Evolutionary conservation across 2,113 vertebrate species (phyloP).

Genomic region (Canis aureus): DNA sequence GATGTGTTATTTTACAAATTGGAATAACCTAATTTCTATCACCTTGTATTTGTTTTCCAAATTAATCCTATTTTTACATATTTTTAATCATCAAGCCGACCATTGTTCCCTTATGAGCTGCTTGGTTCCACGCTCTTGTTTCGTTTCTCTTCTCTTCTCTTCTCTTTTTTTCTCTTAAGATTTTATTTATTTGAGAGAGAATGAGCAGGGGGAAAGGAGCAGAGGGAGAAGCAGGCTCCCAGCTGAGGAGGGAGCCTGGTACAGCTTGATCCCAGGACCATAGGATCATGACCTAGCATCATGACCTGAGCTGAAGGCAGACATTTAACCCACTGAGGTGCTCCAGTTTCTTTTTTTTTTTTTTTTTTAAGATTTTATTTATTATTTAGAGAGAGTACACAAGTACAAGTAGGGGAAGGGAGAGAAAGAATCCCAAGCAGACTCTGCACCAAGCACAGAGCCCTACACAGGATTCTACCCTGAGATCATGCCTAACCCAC

Average conservation of each 20-base stretch:
- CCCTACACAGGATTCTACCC: too few species aligned
- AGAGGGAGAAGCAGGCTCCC: too few species aligned
- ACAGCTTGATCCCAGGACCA: too few species aligned
- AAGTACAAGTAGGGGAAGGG: not conserved
- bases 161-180: not conserved
- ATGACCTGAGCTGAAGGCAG: too few species aligned
- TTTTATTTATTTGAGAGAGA: not conserved
- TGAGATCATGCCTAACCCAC: not conserved
- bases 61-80: not conserved
- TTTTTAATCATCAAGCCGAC: not conserved
- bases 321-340: too few species aligned
- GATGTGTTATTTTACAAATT: not conserved
- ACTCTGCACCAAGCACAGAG: not conserved
- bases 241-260: too few species aligned
- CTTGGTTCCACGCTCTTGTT: not conserved
- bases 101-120: not conserved
- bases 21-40: not conserved
- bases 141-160: not conserved
- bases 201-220: too few species aligned
- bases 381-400: not conserved
- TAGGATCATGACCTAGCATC: too few species aligned
- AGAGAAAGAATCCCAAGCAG: not conserved
- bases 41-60: constrained; percentile 22
- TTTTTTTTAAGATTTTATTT: not conserved
- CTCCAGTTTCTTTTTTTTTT: too few species aligned